A percentile compares a stretch with the other conserved stretches of the same genome.
phyloP scores from a whole-genome alignment of 1,140 invertebrate genomes.

The Drosophila dunni region DNA sequence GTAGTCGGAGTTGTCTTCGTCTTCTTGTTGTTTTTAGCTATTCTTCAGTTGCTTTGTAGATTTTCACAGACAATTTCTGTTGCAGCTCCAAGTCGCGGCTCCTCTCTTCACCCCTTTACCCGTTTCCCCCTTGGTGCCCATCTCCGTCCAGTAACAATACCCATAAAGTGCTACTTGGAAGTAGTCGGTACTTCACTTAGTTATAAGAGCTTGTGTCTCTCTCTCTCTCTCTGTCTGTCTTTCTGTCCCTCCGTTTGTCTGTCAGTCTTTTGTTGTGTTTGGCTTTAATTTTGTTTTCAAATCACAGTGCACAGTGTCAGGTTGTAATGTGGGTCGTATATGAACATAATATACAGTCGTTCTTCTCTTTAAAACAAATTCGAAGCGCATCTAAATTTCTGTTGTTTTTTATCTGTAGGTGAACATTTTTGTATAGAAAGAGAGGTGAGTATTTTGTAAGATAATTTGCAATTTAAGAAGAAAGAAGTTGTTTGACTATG shows the following conservation, averaged over 20 bases:
- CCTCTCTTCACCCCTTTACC: neutral
- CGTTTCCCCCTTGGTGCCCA: neutral
- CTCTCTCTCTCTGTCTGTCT: neutral
- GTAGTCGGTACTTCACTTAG: slow-evolving; percentile 33
- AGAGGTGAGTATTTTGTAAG: neutral
- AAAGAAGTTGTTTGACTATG: too few relatives aligned
- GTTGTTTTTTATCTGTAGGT: neutral
- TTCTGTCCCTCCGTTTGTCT: neutral
- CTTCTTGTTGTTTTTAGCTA: slow-evolving; percentile 46
- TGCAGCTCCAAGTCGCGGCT: slow-evolving; percentile 18
- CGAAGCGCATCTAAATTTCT: neutral
- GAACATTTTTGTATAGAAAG: slow-evolving; percentile 1
- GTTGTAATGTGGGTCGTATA: slow-evolving; percentile 31
- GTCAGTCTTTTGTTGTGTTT: slow-evolving; percentile 13
- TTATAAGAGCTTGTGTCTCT: slow-evolving; percentile 17
- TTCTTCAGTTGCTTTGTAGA: slow-evolving; percentile 41
- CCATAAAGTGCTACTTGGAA: slow-evolving; percentile 49
- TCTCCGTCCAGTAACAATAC: slow-evolving; percentile 32
- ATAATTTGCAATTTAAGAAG: neutral
- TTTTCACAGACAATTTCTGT: slow-evolving; percentile 69
- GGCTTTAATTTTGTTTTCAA: slow-evolving; percentile 24
- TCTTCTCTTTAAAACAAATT: slow-evolving; percentile 1
- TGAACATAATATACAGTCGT: slow-evolving; percentile 9
- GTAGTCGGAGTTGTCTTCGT: slow-evolving; percentile 21
- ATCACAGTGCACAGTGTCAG: slow-evolving; percentile 29